Percentiles rank a stretch among this genome's conserved stretches.
Evolutionary conservation across 2,113 vertebrate genomes (phyloP).

Genomic region (Aphyosemion australe): DNA sequence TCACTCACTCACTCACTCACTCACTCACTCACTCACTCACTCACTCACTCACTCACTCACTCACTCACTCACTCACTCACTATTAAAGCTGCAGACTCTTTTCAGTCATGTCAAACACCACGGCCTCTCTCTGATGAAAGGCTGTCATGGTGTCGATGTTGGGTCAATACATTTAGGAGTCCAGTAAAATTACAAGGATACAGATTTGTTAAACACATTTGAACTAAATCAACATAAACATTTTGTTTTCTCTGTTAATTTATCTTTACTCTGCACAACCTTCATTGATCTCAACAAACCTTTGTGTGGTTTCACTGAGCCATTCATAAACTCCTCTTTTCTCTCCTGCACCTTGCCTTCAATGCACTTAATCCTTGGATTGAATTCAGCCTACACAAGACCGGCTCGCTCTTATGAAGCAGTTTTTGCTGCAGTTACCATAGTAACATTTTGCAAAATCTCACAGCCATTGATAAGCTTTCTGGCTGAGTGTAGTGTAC

Average conservation of each 20-base stretch:
- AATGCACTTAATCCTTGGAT: slow-evolving; percentile 18
- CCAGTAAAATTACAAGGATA: too few species aligned
- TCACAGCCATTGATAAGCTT: slow-evolving; percentile 66
- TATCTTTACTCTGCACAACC: not conserved
- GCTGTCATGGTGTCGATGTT: slow-evolving; percentile 5
- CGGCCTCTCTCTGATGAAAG: slow-evolving; percentile 12
- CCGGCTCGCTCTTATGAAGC: slow-evolving; percentile 41
- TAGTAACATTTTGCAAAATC: slow-evolving; percentile 66
- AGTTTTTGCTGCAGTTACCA: slow-evolving; percentile 69
- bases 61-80: slow-evolving; percentile 1
- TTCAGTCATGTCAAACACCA: slow-evolving; percentile 23
- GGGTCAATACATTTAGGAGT: too few species aligned
- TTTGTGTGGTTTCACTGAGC: not conserved
- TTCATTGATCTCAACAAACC: not conserved
- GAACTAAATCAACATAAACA: too few species aligned
- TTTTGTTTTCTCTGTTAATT: not conserved
- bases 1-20: too few species aligned
- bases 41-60: too few species aligned
- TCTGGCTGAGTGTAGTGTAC: slow-evolving; percentile 40
- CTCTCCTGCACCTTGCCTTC: slow-evolving; percentile 9
- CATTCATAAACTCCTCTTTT: slow-evolving; percentile 35
- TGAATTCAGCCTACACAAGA: slow-evolving; percentile 52
- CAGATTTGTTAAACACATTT: too few species aligned
- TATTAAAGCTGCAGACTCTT: too few species aligned
- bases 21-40: too few species aligned